phyloP scores from a whole-genome alignment of 2,888 invertebrate genomes.

The Tridacna crocea region DNA sequence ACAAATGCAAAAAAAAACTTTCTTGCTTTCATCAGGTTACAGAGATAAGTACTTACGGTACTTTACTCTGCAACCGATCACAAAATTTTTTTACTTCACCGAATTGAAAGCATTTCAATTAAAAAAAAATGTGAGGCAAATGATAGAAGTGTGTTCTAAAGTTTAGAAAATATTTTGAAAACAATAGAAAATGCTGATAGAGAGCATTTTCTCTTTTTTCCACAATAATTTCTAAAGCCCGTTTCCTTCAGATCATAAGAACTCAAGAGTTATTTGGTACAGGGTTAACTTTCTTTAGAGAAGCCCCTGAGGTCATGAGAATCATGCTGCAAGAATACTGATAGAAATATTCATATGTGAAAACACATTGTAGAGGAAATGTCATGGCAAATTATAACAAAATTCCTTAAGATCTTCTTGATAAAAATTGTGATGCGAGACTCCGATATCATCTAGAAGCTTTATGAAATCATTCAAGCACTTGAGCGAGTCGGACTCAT shows the following conservation, averaged over 20 bases:
- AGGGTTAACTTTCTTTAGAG: not conserved
- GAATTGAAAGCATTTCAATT: too few species aligned
- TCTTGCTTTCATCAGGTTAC: too few species aligned
- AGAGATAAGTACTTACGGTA: too few species aligned
- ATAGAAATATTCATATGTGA: constrained; percentile 46
- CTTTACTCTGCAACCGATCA: too few species aligned
- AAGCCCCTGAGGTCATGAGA: constrained; percentile 27
- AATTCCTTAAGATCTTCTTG: constrained; percentile 42
- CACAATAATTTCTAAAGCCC: not conserved
- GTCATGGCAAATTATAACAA: constrained; percentile 56
- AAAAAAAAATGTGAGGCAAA: too few species aligned
- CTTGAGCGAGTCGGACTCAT: constrained; percentile 60
- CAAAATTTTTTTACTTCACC: too few species aligned
- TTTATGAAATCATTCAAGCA: constrained; percentile 59
- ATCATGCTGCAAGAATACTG: constrained; percentile 29
- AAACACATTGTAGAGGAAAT: constrained; percentile 52
- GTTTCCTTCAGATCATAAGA: not conserved
- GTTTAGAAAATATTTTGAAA: not conserved
- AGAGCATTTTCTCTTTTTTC: not conserved
- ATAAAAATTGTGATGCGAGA: constrained; percentile 47
- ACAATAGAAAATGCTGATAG: not conserved
- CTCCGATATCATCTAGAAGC: constrained; percentile 55
- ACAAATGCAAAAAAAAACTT: too few species aligned
- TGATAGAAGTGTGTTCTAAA: too few species aligned
- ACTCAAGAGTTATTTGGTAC: not conserved